Percentiles rank a stretch among this genome's conserved stretches.
These are phyloP conservation scores for Loripinus fragilis DNA, from an alignment of 2,888 invertebrate genomes.

Conservation along the genomic window DNA sequence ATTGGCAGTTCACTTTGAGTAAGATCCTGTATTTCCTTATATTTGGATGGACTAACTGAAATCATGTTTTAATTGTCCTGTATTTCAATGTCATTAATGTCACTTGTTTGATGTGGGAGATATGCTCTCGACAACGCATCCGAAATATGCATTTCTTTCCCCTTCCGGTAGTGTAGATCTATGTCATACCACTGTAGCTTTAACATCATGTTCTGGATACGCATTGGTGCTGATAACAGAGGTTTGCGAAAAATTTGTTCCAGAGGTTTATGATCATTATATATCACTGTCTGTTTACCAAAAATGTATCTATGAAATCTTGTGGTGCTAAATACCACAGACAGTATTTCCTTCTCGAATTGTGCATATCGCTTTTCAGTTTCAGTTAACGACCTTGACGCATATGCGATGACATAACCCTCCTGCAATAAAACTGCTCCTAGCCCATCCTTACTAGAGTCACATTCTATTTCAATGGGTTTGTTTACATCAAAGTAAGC, in stretches of 20 bases:
- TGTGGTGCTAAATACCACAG: slow-evolving; percentile 49
- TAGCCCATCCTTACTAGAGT: slow-evolving; percentile 49
- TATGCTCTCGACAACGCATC: too few species aligned
- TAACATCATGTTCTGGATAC: slow-evolving; percentile 65
- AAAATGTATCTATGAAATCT: slow-evolving; percentile 48
- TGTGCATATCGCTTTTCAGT: slow-evolving; percentile 55
- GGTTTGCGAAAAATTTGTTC: slow-evolving; percentile 51
- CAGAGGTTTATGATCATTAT: slow-evolving; percentile 56
- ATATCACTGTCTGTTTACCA: slow-evolving; percentile 42
- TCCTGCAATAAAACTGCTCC: slow-evolving; percentile 59
- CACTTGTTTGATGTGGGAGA: too few species aligned
- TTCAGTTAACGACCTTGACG: slow-evolving; percentile 43
- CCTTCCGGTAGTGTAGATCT: too few species aligned
- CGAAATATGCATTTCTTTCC: too few species aligned
- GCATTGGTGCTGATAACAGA: slow-evolving; percentile 42
- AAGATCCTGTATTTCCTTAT: too few species aligned
- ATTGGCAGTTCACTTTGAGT: slow-evolving; percentile 39
- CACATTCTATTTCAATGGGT: slow-evolving; percentile 19
- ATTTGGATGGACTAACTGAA: too few species aligned
- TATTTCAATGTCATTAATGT: too few species aligned
- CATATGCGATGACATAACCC: slow-evolving; percentile 56
- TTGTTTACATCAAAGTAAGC: slow-evolving; percentile 26
- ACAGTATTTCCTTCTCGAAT: slow-evolving; percentile 61
- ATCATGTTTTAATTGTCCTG: too few species aligned
- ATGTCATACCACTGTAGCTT: slow-evolving; percentile 56